Conservation (phyloP, 2,113 vertebrate genomes). For the Hemichromis elongatus region DNA sequence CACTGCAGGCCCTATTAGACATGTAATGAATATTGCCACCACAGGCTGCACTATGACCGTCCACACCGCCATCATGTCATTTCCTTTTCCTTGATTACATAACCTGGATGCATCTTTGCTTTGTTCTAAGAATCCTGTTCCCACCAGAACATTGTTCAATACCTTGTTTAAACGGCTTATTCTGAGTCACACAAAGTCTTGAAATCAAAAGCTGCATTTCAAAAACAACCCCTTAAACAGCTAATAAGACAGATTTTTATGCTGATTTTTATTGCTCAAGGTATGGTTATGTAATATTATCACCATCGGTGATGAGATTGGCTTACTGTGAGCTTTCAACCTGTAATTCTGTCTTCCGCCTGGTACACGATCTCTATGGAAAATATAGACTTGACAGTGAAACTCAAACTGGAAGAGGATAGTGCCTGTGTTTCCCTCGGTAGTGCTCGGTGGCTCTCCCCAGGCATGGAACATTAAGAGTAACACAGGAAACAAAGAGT, state of each 20-base stretch:
- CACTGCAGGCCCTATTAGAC: not conserved
- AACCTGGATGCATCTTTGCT: not conserved
- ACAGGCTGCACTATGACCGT: no score
- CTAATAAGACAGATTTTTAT: not conserved
- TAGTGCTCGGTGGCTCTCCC: not conserved
- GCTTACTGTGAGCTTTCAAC: not conserved
- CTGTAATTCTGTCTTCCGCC: not conserved
- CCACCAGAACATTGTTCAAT: not conserved
- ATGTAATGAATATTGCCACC: not conserved
- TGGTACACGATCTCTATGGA: not conserved
- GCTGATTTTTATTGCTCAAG: not conserved
- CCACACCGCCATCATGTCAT: not conserved
- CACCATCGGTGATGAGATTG: not conserved
- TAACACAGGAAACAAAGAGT: not conserved
- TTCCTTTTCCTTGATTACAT: accelerated
- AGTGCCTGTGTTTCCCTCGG: not conserved
- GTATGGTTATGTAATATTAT: not conserved
- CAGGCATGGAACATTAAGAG: not conserved
- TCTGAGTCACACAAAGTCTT: not conserved
- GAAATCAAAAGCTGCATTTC: not conserved
- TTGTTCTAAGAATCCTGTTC: not conserved
- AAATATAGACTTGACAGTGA: not conserved
- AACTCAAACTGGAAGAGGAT: not conserved
- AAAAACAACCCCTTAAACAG: not conserved
- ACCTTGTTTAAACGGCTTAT: not conserved